Conservation (phyloP, 2,888 invertebrate species). For the Hetaerina titia region DNA sequence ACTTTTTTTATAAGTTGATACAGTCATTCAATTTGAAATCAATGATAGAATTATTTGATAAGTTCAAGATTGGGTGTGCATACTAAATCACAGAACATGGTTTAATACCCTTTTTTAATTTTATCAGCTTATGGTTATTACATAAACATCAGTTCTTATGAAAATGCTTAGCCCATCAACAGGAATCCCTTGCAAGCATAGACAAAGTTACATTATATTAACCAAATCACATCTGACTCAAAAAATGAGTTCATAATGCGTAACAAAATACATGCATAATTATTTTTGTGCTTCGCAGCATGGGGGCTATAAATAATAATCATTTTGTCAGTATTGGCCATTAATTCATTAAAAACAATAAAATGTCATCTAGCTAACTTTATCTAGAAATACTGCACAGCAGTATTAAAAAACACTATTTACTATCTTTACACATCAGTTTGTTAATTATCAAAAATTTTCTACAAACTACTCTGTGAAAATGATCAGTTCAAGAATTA, state of each 20-base stretch:
- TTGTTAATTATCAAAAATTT: neutral
- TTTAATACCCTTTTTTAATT: neutral
- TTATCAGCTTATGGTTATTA: too few species aligned
- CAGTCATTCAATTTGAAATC: too few species aligned
- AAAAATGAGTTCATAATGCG: neutral
- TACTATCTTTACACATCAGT: neutral
- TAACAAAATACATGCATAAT: neutral
- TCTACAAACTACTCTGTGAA: too few species aligned
- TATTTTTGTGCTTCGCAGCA: constrained; percentile 14
- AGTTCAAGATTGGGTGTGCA: neutral
- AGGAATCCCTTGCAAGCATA: neutral
- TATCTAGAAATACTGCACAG: neutral
- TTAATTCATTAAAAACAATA: neutral
- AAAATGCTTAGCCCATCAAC: neutral
- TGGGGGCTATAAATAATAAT: neutral
- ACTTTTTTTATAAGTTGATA: too few species aligned
- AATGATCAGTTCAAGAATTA: too few species aligned
- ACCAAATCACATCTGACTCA: neutral
- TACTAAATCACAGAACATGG: neutral
- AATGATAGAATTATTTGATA: neutral
- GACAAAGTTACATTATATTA: neutral
- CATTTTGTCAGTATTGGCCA: neutral
- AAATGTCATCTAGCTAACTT: neutral
- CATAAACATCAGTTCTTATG: neutral
- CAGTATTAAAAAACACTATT: neutral